phyloP scores from a whole-genome alignment of 2,888 invertebrate species.

The Coelopa pilipes region DNA sequence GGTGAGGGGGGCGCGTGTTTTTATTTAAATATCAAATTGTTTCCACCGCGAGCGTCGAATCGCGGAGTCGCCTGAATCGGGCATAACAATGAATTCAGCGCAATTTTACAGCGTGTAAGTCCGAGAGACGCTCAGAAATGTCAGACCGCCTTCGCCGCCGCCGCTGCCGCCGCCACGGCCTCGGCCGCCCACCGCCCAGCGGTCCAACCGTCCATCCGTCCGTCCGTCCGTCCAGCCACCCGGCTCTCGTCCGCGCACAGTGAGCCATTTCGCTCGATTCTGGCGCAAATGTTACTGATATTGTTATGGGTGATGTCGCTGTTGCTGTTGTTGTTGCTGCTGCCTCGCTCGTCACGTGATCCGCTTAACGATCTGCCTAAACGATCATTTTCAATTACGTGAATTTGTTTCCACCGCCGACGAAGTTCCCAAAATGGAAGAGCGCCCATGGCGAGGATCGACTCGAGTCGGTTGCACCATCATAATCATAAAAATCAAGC shows the following conservation, averaged over 20 bases:
- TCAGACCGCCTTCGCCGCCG: background rate
- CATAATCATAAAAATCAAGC: no score
- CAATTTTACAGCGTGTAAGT: slow-evolving; percentile 33
- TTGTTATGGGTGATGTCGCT: background rate
- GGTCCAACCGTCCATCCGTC: background rate
- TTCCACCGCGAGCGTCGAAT: background rate
- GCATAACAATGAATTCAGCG: slow-evolving; percentile 34
- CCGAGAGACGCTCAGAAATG: slow-evolving; percentile 23
- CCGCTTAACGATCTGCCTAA: no score
- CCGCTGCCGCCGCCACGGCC: no score
- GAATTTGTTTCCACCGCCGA: no score
- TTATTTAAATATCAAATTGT: slow-evolving; percentile 31
- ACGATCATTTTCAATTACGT: no score
- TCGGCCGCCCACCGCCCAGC: background rate
- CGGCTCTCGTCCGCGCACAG: background rate
- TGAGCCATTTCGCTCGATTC: background rate
- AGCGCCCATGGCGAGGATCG: no score
- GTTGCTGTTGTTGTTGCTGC: no score
- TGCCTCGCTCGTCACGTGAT: no score
- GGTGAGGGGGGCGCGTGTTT: slow-evolving; percentile 9
- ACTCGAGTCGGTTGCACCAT: no score
- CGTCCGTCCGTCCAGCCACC: slow-evolving; percentile 4
- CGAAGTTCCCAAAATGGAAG: no score
- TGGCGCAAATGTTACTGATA: background rate
- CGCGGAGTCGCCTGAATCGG: background rate